Evolutionary conservation across 2,113 vertebrate species (phyloP).

Genomic region (Camelus dromedarius): DNA sequence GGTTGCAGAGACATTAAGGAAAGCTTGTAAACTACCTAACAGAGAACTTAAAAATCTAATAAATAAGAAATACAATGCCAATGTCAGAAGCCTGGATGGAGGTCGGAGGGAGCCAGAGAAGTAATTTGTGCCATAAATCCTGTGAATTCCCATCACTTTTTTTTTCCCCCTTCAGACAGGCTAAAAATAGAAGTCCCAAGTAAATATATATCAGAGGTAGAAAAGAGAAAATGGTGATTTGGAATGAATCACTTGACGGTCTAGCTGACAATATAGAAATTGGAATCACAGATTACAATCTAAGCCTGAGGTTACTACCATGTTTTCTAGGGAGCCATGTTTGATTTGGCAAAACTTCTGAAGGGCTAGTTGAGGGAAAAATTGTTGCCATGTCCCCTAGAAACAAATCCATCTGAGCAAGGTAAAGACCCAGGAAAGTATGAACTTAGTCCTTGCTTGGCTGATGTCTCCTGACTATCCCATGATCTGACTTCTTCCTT

Average conservation of each 20-base stretch:
- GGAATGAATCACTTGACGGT: background rate
- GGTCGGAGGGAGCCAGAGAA: slow-evolving; percentile 58
- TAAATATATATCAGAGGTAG: slow-evolving; percentile 65
- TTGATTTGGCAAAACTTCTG: background rate
- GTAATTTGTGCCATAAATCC: slow-evolving; percentile 80
- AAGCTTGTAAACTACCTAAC: slow-evolving; percentile 71
- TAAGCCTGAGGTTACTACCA: fast-evolving
- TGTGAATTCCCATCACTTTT: slow-evolving; percentile 74
- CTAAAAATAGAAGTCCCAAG: slow-evolving; percentile 77
- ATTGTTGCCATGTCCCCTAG: background rate
- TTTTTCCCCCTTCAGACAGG: background rate
- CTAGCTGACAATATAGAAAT: background rate
- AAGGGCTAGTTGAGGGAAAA: background rate
- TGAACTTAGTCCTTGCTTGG: background rate
- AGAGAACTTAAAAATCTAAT: slow-evolving; percentile 75
- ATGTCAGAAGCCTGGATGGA: slow-evolving; percentile 67
- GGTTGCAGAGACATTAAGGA: slow-evolving; percentile 49
- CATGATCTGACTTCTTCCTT: background rate
- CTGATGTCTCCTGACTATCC: background rate
- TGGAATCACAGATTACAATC: background rate
- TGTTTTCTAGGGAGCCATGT: background rate
- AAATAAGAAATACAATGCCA: slow-evolving; percentile 72
- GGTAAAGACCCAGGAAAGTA: background rate
- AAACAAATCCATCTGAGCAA: slow-evolving; percentile 15
- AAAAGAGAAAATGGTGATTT: slow-evolving; percentile 54